phyloP scores from a whole-genome alignment of 2,888 invertebrate genomes.

The Endotricha flammealis region DNA sequence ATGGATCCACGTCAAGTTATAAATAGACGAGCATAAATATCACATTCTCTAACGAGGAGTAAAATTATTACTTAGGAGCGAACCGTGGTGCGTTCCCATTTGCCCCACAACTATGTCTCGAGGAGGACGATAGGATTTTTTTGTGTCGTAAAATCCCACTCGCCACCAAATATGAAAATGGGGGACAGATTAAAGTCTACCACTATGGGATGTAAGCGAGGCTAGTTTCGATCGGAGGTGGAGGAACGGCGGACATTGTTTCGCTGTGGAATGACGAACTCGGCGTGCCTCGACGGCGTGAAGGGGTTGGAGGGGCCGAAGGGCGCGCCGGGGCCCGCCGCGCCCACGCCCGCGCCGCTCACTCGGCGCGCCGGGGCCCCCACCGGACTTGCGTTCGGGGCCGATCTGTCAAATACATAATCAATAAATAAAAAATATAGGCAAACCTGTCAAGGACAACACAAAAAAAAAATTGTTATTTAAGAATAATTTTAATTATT shows the following conservation, averaged over 20 bases:
- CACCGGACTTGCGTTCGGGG: not conserved
- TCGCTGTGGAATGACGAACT: conserved; percentile 72
- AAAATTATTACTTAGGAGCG: conserved; percentile 2
- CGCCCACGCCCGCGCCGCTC: conserved; percentile 19
- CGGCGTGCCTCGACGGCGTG: conserved; percentile 54
- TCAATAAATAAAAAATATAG: no score
- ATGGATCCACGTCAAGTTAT: not conserved
- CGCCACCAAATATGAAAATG: no score
- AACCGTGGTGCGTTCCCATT: no score
- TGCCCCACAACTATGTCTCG: no score
- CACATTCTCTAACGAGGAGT: conserved; percentile 5
- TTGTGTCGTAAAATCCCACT: no score
- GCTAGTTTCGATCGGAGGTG: conserved; percentile 42
- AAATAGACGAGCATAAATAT: conserved; percentile 5
- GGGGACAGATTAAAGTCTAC: no score
- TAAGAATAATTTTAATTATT: no score
- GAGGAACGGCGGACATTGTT: conserved; percentile 47
- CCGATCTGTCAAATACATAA: conserved; percentile 12
- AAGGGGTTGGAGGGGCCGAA: conserved; percentile 61
- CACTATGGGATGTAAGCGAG: no score
- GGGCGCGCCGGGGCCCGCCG: conserved; percentile 48
- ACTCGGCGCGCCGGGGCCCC: not conserved
- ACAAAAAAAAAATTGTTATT: no score
- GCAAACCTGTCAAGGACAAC: no score
- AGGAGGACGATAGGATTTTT: not conserved